These are phyloP conservation scores for Dipodomys merriami DNA, from an alignment of 2,113 vertebrate genomes.

Conservation along the genomic window DNA sequence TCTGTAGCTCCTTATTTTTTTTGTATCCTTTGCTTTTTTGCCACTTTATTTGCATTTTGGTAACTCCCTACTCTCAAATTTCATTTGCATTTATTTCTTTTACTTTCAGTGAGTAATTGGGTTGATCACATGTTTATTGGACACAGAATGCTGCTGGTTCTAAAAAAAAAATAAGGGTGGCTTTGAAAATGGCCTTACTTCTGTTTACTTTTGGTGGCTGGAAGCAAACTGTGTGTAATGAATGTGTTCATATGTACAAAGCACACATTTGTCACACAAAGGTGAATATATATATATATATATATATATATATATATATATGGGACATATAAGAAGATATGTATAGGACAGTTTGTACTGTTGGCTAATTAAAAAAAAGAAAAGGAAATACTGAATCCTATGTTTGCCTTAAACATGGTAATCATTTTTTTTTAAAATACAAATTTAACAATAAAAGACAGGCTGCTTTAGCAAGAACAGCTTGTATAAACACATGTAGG, in stretches of 20 bases:
- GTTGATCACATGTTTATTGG: not conserved
- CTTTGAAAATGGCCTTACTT: not conserved
- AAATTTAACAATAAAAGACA: not conserved
- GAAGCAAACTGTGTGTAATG: no score
- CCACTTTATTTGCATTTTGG: not conserved
- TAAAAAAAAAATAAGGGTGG: not conserved
- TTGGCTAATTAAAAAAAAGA: not conserved
- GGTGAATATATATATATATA: no score
- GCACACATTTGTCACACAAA: no score
- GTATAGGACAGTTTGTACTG: not conserved
- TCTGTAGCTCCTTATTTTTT: not conserved
- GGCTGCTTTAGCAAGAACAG: accelerated
- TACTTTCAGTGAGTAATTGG: not conserved
- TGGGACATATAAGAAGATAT: not conserved
- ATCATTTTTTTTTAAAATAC: not conserved
- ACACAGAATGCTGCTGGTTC: not conserved
- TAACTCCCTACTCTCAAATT: not conserved
- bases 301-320: no score
- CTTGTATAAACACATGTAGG: not conserved
- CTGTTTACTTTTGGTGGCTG: not conserved
- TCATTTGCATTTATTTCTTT: slow-evolving; percentile 23
- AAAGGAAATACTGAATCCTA: not conserved
- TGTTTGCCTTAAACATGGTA: not conserved
- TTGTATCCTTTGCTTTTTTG: not conserved
- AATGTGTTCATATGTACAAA: not conserved